Evolutionary conservation across 2,797 vertebrate species (phyloP), one percentile per base, ranked within the genome.

Genomic region (Trichosurus vulpecula): DNA sequence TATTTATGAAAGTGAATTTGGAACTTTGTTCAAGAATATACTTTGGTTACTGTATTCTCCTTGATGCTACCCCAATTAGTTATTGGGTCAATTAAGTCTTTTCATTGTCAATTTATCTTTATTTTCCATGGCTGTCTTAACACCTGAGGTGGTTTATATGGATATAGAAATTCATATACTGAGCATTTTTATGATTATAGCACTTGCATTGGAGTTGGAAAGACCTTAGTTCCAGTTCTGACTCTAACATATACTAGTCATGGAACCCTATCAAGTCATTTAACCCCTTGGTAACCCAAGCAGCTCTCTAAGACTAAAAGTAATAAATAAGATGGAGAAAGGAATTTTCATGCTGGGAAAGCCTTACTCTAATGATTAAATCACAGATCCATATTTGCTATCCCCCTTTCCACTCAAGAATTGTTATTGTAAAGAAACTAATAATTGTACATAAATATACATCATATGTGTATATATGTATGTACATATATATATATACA

Each of bases 401-500:
- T 51, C 31, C 41, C 25, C 25, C 22, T 51, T 14, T 87, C 41
- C 31, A 27, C 2, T 51, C 41, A 51, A 87, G 41, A 87, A 87
- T 87, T 11, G 9, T 12, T 87, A 47, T 29, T 87, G 22, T 87
- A 87, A 81, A 30, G 61, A 81, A 87, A 87, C 9, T 27, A 51
- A 87, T 27, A 27, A 51, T 16, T 87, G 74, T 95, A 97, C 97
- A 95, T 91, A 81, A 93, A 96, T 95, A 87, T 93, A n/a, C 74
- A 95, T 94, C 91, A 56, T 98, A 96, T 97, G 29, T 81, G 35
- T 25, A 81, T 81, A 81, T 41, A 41, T 41, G n/a, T 47, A 47
- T 81, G 30, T 31, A 25, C n/a, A 81, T 47, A 81, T 81, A 81
- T 81, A 47, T 19, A 97, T 97, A 97, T 96, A 98, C 52, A 61